phyloP scores from a whole-genome alignment of 2,797 vertebrate genomes.

The Uromys caudimaculatus region DNA sequence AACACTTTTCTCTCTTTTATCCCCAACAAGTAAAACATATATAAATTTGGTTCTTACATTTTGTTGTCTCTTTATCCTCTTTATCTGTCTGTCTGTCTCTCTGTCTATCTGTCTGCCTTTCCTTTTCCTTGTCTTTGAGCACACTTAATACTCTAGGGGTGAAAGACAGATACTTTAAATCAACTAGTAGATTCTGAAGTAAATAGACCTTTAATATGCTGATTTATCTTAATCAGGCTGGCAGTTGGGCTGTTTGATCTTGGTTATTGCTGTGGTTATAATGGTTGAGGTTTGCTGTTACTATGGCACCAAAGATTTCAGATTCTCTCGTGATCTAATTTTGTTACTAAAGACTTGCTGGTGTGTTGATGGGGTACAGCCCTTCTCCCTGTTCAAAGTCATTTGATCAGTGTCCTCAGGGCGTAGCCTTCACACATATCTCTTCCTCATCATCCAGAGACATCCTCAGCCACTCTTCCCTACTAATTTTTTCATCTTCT shows the following conservation, averaged over 20 bases:
- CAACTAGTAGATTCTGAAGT: neutral
- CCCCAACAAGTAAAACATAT: neutral
- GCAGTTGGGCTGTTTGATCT: conserved; percentile 10
- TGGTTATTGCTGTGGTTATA: conserved; percentile 14
- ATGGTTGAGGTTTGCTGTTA: conserved; percentile 39
- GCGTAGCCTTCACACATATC: neutral
- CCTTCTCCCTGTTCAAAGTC: neutral
- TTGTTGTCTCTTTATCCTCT: conserved; percentile 16
- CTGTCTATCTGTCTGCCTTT: neutral
- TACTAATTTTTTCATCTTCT: neutral
- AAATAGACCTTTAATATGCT: neutral
- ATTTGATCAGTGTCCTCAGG: neutral
- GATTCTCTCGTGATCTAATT: neutral
- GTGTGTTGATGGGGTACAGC: neutral
- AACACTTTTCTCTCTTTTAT: conserved; percentile 24
- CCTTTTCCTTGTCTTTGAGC: neutral
- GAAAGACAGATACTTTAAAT: neutral
- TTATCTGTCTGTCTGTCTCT: neutral
- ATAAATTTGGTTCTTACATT: conserved; percentile 28
- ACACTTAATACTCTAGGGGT: neutral
- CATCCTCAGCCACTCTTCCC: neutral
- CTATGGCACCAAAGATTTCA: conserved; percentile 24
- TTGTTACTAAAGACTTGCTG: neutral
- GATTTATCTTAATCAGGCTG: conserved; percentile 32
- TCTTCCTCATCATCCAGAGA: neutral